Percentiles rank a stretch among this genome's conserved stretches.
These are phyloP conservation scores for Ficedula albicollis DNA, from an alignment of 2,797 vertebrate species.

Conservation along the genomic window DNA sequence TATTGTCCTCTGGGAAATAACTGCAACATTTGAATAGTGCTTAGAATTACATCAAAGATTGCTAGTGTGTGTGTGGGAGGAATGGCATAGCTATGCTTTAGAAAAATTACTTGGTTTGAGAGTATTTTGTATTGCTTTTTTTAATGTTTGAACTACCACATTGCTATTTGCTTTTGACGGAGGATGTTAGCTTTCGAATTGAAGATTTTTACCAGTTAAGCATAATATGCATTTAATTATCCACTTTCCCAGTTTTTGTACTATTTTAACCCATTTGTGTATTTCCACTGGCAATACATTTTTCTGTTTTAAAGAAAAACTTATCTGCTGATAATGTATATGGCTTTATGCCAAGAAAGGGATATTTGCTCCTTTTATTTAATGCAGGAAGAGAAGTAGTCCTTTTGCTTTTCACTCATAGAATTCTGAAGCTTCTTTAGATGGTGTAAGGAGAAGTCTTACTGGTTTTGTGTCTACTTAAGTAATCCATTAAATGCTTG, in stretches of 20 bases:
- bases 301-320: background rate
- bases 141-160: conserved; percentile 14
- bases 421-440: background rate
- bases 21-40: conserved; percentile 51
- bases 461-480: background rate
- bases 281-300: background rate
- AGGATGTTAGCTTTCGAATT: conserved; percentile 15
- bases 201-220: conserved; percentile 47
- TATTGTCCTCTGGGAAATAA: conserved; percentile 57
- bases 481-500: background rate
- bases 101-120: conserved; percentile 33
- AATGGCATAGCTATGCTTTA: conserved; percentile 41
- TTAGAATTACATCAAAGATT: conserved; percentile 40
- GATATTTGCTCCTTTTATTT: background rate
- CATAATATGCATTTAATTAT: conserved; percentile 33
- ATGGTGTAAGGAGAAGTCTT: background rate
- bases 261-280: conserved; percentile 13
- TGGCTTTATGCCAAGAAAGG: background rate
- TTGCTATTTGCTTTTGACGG: conserved; percentile 6
- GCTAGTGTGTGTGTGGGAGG: conserved; percentile 19
- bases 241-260: background rate
- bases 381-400: background rate
- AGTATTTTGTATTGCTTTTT: conserved; percentile 32
- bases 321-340: background rate
- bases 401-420: background rate